These are phyloP conservation scores for Heliconius ethilla DNA, from an alignment of 2,888 invertebrate species.

Conservation along the genomic window DNA sequence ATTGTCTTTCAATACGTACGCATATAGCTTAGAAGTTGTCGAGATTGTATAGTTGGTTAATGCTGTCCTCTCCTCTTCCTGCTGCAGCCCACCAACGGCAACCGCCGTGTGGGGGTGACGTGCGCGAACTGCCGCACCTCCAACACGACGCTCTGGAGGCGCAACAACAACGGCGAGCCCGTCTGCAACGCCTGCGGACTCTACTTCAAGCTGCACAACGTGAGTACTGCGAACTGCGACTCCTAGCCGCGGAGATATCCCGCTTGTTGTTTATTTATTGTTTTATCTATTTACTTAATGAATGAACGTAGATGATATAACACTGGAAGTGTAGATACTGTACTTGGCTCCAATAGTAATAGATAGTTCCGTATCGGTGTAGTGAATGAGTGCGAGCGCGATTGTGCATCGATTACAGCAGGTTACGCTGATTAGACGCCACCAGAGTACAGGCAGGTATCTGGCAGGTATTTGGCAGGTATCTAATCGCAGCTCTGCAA, in stretches of 20 bases:
- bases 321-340: constrained; percentile 28
- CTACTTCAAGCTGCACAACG: constrained; percentile 93
- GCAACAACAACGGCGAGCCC: constrained; percentile 96
- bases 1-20: constrained; percentile 10
- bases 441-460: constrained; percentile 62
- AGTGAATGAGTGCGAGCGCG: constrained; percentile 29
- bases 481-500: constrained; percentile 71
- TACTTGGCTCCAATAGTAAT: constrained; percentile 32
- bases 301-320: constrained; percentile 42
- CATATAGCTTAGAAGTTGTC: too few species aligned
- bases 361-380: constrained; percentile 43
- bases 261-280: constrained; percentile 12
- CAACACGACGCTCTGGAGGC: constrained; percentile 97
- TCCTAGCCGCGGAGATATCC: not conserved
- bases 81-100: constrained; percentile 80
- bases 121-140: constrained; percentile 97
- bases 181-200: constrained; percentile 99
- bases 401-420: constrained; percentile 57
- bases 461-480: constrained; percentile 66
- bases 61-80: not conserved
- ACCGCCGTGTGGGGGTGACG: constrained; percentile 87
- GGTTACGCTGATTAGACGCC: constrained; percentile 49
- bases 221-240: constrained; percentile 64
- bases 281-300: constrained; percentile 27
- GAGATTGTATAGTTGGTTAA: too few species aligned